These are phyloP conservation scores for Lasioglossum oenotherae DNA, from an alignment of 2,888 invertebrate genomes.

Conservation along the genomic window DNA sequence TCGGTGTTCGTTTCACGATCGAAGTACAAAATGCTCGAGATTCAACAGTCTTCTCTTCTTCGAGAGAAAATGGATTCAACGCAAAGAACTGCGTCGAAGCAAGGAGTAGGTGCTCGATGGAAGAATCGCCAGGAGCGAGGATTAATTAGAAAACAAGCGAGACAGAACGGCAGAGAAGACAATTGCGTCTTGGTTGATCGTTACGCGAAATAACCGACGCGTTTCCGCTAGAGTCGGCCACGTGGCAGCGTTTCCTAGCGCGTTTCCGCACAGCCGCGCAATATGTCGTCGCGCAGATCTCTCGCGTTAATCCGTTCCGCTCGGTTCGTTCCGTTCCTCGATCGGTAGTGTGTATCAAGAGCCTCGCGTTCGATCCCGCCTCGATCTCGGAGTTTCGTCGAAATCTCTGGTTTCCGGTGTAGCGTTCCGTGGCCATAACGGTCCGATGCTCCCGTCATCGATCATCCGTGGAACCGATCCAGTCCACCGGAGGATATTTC, in stretches of 20 bases:
- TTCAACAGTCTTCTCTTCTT: neutral
- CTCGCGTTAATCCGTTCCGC: constrained; percentile 36
- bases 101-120: neutral
- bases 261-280: constrained; percentile 28
- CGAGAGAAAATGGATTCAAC: neutral
- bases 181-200: neutral
- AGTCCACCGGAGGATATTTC: neutral
- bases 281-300: constrained; percentile 22
- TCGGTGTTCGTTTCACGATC: neutral
- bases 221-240: neutral
- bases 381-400: neutral
- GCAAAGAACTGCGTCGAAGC: neutral
- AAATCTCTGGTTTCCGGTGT: neutral
- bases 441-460: constrained; percentile 15
- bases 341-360: neutral
- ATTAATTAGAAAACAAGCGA: neutral
- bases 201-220: neutral
- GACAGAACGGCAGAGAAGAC: neutral
- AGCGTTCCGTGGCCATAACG: constrained; percentile 3
- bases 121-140: neutral
- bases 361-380: neutral
- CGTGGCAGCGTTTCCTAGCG: neutral
- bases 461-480: constrained; percentile 16
- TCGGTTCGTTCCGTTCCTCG: constrained; percentile 25
- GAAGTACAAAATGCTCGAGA: neutral